phyloP scores from a whole-genome alignment of 2,797 vertebrate species.

The Urocyon cinereoargenteus region DNA sequence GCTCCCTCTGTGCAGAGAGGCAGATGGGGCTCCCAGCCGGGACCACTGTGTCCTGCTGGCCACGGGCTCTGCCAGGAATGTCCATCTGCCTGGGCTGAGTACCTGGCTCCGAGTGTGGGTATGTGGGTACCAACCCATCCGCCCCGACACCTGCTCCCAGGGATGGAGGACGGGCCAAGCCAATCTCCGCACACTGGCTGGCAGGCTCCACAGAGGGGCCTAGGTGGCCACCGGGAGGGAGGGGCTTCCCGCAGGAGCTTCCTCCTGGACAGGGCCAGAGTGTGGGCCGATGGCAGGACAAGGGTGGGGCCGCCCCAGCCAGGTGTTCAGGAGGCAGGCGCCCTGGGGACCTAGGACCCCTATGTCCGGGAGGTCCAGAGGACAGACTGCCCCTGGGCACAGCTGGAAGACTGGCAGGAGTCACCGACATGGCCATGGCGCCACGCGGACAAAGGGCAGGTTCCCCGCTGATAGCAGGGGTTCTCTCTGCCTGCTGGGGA shows the following conservation, averaged over 20 bases:
- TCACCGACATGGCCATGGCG: not conserved
- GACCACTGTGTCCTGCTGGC: not conserved
- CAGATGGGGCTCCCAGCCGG: not conserved
- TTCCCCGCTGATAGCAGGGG: not conserved
- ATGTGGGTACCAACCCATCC: not conserved
- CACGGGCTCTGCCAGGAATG: not conserved
- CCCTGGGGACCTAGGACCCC: rapidly evolving
- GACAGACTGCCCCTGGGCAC: not conserved
- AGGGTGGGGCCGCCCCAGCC: not conserved
- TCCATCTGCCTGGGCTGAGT: not conserved
- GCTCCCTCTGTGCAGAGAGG: not conserved
- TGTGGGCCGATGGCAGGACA: not conserved
- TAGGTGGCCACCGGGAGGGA: rapidly evolving
- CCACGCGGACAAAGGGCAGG: not conserved
- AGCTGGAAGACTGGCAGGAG: not conserved
- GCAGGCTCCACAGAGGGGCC: not conserved
- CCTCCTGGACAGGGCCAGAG: not conserved
- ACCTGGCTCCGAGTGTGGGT: not conserved
- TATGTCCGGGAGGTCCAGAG: not conserved
- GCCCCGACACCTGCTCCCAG: not conserved
- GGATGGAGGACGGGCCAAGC: not conserved
- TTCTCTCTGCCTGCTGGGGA: not conserved
- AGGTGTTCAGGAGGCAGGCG: not conserved
- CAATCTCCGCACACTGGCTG: no score
- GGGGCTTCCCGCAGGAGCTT: not conserved